phyloP scores from a whole-genome alignment of 2,113 vertebrate genomes.

The Pluvialis apricaria region DNA sequence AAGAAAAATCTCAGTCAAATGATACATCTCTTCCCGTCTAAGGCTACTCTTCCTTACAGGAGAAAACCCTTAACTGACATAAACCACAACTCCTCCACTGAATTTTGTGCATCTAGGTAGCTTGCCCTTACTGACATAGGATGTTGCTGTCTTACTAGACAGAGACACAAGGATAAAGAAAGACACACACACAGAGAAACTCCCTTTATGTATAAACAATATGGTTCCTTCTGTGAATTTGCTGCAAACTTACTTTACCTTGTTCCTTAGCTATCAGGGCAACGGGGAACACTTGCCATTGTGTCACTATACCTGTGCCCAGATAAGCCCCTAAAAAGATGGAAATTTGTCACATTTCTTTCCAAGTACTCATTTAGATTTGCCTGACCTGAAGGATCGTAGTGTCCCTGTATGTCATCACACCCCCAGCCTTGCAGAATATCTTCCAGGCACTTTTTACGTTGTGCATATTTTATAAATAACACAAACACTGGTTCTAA shows the following conservation, averaged over 20 bases:
- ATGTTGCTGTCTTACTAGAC: background rate
- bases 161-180: background rate
- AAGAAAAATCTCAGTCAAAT: background rate
- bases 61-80: background rate
- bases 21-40: background rate
- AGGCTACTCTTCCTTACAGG: background rate
- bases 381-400: background rate
- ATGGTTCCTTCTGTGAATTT: background rate
- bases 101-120: background rate
- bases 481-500: background rate
- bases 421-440: background rate
- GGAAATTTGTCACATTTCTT: background rate
- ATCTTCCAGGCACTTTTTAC: background rate
- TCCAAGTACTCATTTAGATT: background rate
- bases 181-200: background rate
- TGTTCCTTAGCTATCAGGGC: background rate
- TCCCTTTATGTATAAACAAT: background rate
- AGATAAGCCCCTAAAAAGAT: background rate
- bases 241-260: background rate
- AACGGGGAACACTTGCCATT: background rate
- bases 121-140: background rate
- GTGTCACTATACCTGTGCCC: background rate
- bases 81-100: background rate
- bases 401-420: background rate
- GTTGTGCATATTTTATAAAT: background rate